A percentile compares a stretch with the other conserved stretches of the same genome.
phyloP scores from a whole-genome alignment of 2,888 invertebrate species.

The Morpho deidamia region DNA sequence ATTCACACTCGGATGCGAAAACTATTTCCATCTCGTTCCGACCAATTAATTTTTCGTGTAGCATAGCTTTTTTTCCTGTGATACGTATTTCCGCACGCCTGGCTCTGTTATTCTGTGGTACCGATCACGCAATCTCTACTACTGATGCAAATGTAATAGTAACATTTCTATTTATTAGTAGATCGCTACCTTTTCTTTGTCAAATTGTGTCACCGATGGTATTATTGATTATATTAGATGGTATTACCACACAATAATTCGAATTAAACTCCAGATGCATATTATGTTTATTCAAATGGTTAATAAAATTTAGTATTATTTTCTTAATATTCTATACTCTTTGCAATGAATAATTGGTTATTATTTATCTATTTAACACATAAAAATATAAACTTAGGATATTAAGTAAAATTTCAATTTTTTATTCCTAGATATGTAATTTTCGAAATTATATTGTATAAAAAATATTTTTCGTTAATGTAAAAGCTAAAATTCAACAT shows the following conservation, averaged over 20 bases:
- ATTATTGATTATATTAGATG: background rate
- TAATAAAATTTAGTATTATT: too few species aligned
- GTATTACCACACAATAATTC: background rate
- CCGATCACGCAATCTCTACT: conserved; percentile 26
- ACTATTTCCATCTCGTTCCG: conserved; percentile 34
- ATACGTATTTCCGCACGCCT: conserved; percentile 36
- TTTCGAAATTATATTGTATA: too few species aligned
- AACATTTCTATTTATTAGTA: conserved; percentile 1
- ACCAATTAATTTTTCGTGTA: conserved; percentile 37
- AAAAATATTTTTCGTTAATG: too few species aligned
- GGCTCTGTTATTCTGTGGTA: conserved; percentile 33
- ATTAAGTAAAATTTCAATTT: too few species aligned
- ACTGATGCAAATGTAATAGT: conserved; percentile 11
- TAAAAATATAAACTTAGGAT: too few species aligned
- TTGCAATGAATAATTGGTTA: too few species aligned
- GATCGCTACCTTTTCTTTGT: conserved; percentile 1
- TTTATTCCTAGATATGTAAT: too few species aligned
- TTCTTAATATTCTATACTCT: too few species aligned
- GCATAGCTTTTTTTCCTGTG: conserved; percentile 33
- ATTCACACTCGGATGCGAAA: conserved; percentile 29
- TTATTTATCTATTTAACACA: too few species aligned
- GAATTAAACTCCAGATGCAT: too few species aligned
- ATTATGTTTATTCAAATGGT: too few species aligned
- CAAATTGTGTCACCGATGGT: background rate
- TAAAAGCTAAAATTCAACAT: too few species aligned